phyloP scores from a whole-genome alignment of 1,140 invertebrate species.

The Bemisia tabaci region DNA sequence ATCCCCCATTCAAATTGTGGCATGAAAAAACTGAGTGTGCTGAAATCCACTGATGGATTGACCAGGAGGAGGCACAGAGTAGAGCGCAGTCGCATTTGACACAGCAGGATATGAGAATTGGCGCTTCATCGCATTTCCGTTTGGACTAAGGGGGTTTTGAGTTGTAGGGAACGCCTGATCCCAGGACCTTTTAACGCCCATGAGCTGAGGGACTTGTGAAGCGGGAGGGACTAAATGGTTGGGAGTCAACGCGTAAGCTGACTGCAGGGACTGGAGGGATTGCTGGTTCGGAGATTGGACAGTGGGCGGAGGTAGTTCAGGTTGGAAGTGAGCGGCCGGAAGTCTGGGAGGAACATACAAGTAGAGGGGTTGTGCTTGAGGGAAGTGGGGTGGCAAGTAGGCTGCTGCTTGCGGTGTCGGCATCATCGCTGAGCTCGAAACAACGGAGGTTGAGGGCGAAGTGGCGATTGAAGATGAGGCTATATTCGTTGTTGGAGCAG shows the following conservation, averaged over 20 bases:
- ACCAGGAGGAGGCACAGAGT: conserved; percentile 8
- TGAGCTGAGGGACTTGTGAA: not conserved
- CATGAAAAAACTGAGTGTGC: not conserved
- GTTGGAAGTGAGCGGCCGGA: not conserved
- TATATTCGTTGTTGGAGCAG: not conserved
- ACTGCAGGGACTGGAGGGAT: not conserved
- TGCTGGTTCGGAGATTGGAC: not conserved
- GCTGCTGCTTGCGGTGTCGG: not conserved
- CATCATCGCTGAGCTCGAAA: not conserved
- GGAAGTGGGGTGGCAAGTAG: not conserved
- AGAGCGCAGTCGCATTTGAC: not conserved
- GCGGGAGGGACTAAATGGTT: not conserved
- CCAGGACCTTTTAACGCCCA: conserved; percentile 14
- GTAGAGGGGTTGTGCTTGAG: not conserved
- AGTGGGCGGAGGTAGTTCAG: not conserved
- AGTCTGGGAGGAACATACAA: not conserved
- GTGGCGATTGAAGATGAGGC: not conserved
- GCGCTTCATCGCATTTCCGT: conserved; percentile 8
- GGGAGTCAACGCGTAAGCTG: not conserved
- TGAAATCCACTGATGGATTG: not conserved
- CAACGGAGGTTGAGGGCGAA: not conserved
- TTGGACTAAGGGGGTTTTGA: not conserved
- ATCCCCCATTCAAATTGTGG: not conserved
- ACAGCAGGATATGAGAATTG: conserved; percentile 3
- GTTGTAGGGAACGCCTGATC: conserved; percentile 14